These are phyloP conservation scores for Trichonephila inaurata DNA, from an alignment of 1,140 invertebrate species.

Conservation along the genomic window DNA sequence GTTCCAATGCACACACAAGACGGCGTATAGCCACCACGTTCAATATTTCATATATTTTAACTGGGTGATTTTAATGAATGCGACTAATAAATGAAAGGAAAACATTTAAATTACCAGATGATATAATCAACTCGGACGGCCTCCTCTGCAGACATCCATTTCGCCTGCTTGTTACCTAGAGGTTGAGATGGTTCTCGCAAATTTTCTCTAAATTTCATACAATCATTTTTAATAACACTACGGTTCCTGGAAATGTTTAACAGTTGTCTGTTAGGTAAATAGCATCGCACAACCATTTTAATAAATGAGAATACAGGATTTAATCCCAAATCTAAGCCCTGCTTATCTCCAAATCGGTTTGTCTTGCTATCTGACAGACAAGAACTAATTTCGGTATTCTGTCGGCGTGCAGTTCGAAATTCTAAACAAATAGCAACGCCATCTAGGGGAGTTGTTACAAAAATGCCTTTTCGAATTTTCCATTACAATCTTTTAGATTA, in stretches of 20 bases:
- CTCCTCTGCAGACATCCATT: conserved; percentile 81
- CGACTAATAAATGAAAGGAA: neutral
- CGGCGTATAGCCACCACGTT: neutral
- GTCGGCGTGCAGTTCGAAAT: neutral
- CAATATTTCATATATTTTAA: neutral
- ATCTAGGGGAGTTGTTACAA: neutral
- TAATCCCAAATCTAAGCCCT: too few species aligned
- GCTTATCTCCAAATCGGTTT: too few species aligned
- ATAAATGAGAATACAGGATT: neutral
- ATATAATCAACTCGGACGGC: conserved; percentile 80
- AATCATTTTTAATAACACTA: neutral
- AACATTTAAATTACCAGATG: conserved; percentile 79
- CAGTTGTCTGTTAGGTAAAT: conserved; percentile 31
- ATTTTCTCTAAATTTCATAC: conserved; percentile 76
- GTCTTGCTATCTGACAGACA: too few species aligned
- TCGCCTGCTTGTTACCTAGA: conserved; percentile 79
- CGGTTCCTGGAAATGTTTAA: conserved; percentile 49
- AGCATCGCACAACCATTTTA: conserved; percentile 59
- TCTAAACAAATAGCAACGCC: conserved; percentile 1
- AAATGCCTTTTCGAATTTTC: neutral
- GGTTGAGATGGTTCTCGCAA: conserved; percentile 81
- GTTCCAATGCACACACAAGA: neutral
- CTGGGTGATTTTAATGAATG: neutral
- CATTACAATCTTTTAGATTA: neutral
- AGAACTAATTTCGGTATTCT: neutral